Evolutionary conservation across 2,113 vertebrate genomes (phyloP), one percentile per base, ranked within the genome.

Genomic region (Cheirogaleus medius): DNA sequence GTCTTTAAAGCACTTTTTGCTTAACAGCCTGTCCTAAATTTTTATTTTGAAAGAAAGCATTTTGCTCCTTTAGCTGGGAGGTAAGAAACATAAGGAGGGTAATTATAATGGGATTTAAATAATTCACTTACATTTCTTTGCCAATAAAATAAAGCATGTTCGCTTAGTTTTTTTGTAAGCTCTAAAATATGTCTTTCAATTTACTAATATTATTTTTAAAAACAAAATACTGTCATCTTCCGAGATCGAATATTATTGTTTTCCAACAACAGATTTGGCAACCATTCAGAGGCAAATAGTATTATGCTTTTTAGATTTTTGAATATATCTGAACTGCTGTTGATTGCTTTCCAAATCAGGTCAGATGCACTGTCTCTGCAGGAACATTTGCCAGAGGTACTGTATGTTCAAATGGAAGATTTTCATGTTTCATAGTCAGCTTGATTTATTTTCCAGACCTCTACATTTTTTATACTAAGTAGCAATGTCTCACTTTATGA

Each of bases 71-170:
- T 81, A 90, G 82, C 86, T 91, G 97, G 68, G 88, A 97, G 96
- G 86, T 89, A 97, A 96, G 95, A 98, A 91, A 95, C 97, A 98
- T 96, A 97, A 97, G 95, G 98, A 98, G 91, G 47, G 86, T 97
- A 97, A 98, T 98, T 98, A 97, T 96, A 98, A 98, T 97, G 64
- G 95, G 78, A 98, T 98, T 98, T 97, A 98, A 98, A 98, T 97
- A 97, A 98, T 97, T 97, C 21, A 0, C 93, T 97, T 87, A 49
- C 29, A 44, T 97, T 97, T 97, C 95, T 97, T 96, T 98, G 98
- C 97, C 96, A 98, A 44, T 97, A 95, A 98, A 98, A 97, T 95
- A 97, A 97, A 89, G 52, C 84, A 86, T 96, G 80, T 97, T 97
- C 95, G 97, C 86, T 81, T 94, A 69, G 56, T 56, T 93, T 94